A percentile compares a stretch with the other conserved stretches of the same genome.
phyloP scores from a whole-genome alignment of 2,888 invertebrate species.

The Gandaritis pyraliata region DNA sequence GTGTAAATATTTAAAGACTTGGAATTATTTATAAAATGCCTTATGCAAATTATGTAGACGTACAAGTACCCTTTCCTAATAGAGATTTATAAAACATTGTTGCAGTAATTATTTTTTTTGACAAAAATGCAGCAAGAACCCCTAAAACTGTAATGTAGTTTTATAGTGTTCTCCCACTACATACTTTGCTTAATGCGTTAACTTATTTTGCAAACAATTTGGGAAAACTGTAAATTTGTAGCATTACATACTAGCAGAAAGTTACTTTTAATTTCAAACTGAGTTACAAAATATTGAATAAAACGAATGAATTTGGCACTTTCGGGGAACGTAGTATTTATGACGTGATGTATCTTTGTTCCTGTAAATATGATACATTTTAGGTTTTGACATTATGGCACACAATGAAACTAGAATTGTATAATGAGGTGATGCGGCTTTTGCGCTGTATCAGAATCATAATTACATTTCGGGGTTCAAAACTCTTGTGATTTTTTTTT shows the following conservation, averaged over 20 bases:
- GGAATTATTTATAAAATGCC: conserved; percentile 48
- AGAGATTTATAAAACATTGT: conserved; percentile 15
- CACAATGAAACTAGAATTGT: conserved; percentile 34
- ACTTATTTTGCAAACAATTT: conserved; percentile 6
- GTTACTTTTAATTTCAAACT: conserved; percentile 11
- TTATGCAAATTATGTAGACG: conserved; percentile 33
- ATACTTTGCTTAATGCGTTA: conserved; percentile 26
- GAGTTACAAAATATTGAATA: background rate
- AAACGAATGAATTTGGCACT: conserved; percentile 1
- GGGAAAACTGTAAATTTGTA: conserved; percentile 8
- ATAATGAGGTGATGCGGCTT: conserved; percentile 7
- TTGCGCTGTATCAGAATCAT: conserved; percentile 10
- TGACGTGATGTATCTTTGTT: conserved; percentile 44
- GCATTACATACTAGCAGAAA: conserved; percentile 6
- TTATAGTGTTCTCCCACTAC: conserved; percentile 8
- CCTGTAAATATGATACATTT: conserved; percentile 51
- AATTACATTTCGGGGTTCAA: background rate
- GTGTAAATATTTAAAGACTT: conserved; percentile 50
- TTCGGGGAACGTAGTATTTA: conserved; percentile 20
- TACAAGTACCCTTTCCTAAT: conserved; percentile 6
- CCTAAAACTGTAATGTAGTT: conserved; percentile 20
- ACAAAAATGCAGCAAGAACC: conserved; percentile 24
- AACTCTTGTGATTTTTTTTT: background rate
- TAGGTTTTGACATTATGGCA: conserved; percentile 51
- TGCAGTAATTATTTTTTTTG: conserved; percentile 25